A percentile compares a stretch with the other conserved stretches of the same genome.
Evolutionary conservation across 2,888 invertebrate genomes (phyloP).

Genomic region (Caenorhabditis sinica): DNA sequence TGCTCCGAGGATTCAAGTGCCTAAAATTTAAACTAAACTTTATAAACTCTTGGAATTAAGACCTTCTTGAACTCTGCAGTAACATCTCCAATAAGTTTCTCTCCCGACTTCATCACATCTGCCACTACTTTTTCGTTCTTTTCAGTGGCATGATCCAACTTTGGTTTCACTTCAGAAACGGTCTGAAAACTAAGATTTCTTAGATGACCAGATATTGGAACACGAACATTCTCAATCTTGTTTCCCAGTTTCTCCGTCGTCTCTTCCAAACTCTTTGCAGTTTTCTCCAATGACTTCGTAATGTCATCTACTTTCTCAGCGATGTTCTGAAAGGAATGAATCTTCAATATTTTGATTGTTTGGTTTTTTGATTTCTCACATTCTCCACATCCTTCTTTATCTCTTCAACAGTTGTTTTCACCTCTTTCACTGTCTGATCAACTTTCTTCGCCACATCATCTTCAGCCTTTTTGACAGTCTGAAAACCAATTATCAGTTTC

Average conservation of each 20-base stretch:
- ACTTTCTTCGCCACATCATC: slow-evolving; percentile 2
- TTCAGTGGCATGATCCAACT: neutral
- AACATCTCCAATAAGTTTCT: slow-evolving; percentile 20
- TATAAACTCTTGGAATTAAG: neutral
- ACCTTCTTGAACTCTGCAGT: slow-evolving; percentile 26
- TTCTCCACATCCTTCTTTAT: slow-evolving; percentile 29
- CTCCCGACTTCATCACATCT: slow-evolving; percentile 38
- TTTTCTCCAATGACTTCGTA: slow-evolving; percentile 50
- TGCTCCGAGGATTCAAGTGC: slow-evolving; percentile 23
- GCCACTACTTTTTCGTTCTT: slow-evolving; percentile 25
- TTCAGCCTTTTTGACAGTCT: slow-evolving; percentile 27
- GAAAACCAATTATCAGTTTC: slow-evolving; percentile 1
- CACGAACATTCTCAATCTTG: slow-evolving; percentile 28
- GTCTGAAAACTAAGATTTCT: slow-evolving; percentile 22
- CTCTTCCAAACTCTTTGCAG: slow-evolving; percentile 46
- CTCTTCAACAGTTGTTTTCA: slow-evolving; percentile 9
- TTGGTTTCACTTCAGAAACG: slow-evolving; percentile 11
- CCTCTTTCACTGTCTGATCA: slow-evolving; percentile 8
- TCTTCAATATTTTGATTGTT: neutral
- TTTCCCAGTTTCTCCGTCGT: slow-evolving; percentile 16
- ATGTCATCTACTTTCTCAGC: slow-evolving; percentile 54
- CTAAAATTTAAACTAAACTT: slow-evolving; percentile 3
- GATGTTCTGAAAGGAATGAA: slow-evolving; percentile 28
- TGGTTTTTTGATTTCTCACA: slow-evolving; percentile 22
- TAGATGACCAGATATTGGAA: too few relatives aligned